Evolutionary conservation across 53 echinoderm and acorn worm genomes (phyloP).

Genomic region (Echinometra lucunter): DNA sequence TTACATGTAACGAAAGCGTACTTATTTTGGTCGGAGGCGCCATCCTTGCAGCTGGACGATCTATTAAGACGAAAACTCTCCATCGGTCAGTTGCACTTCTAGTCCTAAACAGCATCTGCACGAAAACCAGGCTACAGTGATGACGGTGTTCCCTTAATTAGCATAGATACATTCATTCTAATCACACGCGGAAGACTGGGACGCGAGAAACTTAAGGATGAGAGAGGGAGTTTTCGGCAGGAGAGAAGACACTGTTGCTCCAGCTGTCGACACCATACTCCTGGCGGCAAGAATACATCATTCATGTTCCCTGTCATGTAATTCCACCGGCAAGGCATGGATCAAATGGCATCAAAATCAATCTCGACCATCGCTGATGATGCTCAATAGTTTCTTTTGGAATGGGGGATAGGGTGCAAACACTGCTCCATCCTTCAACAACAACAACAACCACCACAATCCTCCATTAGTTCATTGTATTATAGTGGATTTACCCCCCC

Average conservation of each 20-base stretch:
- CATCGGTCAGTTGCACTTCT: conserved; percentile 31
- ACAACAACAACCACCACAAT: too few species aligned
- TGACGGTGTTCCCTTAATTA: conserved; percentile 50
- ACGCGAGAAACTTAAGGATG: neutral
- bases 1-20: too few species aligned
- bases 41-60: conserved; percentile 12
- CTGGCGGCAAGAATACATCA: conserved; percentile 44
- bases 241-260: neutral
- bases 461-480: too few species aligned
- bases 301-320: conserved; percentile 43
- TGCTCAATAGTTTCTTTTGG: neutral
- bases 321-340: neutral
- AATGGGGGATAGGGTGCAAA: neutral
- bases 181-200: neutral
- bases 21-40: conserved; percentile 23
- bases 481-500: too few species aligned
- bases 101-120: conserved; percentile 26
- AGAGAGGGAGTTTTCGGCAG: neutral
- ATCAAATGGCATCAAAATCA: conserved; percentile 55
- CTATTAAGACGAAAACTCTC: neutral
- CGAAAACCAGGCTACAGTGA: conserved; percentile 23
- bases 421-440: too few species aligned
- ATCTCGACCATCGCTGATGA: conserved; percentile 18
- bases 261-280: conserved; percentile 33
- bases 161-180: conserved; percentile 38